These are phyloP conservation scores for Crotalus viridis DNA, from an alignment of 2,113 vertebrate genomes.

Conservation along the genomic window DNA sequence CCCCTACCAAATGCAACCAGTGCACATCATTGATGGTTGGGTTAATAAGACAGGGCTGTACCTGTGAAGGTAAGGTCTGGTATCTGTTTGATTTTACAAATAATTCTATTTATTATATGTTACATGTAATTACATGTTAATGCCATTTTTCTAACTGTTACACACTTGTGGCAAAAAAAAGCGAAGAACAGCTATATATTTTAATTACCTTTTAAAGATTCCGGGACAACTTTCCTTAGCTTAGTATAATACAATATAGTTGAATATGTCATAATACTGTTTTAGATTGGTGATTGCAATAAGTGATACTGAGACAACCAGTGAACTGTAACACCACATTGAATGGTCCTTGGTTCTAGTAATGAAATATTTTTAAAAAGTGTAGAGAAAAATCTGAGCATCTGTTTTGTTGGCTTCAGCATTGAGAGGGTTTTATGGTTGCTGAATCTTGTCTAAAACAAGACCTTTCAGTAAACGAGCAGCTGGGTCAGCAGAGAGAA, in stretches of 20 bases:
- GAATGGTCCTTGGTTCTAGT: background rate
- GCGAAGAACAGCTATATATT: background rate
- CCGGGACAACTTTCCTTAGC: background rate
- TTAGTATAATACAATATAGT: background rate
- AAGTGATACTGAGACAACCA: background rate
- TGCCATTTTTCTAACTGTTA: background rate
- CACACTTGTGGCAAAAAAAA: conserved; percentile 4
- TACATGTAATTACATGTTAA: background rate
- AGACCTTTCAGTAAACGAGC: background rate
- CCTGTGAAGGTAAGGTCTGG: conserved; percentile 88
- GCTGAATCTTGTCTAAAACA: background rate
- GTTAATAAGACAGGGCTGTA: conserved; percentile 96
- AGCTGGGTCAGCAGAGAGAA: background rate
- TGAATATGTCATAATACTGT: background rate
- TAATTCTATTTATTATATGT: conserved; percentile 1
- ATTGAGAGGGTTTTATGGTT: background rate
- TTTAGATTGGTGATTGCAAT: background rate
- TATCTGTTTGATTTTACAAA: background rate
- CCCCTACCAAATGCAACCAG: conserved; percentile 95
- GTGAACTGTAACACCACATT: background rate
- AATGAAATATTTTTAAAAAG: background rate
- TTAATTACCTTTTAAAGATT: background rate
- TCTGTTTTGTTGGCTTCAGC: background rate
- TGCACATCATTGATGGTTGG: conserved; percentile 98
- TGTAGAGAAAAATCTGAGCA: background rate